Evolutionary conservation across 2,797 vertebrate genomes (phyloP), one percentile per base, ranked within the genome.

Genomic region (Coregonus ussuriensis): DNA sequence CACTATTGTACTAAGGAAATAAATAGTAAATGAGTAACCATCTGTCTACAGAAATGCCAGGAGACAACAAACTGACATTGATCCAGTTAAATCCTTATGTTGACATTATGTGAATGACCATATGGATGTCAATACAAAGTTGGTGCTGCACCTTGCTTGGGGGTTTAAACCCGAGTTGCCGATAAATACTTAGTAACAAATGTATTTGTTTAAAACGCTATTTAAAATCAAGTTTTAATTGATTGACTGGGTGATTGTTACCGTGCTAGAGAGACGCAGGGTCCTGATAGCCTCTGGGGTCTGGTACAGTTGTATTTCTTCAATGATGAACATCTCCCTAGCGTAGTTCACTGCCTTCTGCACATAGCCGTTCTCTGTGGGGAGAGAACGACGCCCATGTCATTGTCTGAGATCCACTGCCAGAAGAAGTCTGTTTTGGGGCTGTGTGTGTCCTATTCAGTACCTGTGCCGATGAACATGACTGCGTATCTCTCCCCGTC

Each of bases 381-480:
- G 33, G 85, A 84, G 85, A 13, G 18, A 71, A 85, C 78, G 69
- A 14, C 21, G 37, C 31, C 7, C 41, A 63, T 13, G 2, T 68
- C 51, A 81, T 52, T 53, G 21, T 35, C 4, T 51, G 3, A 72
- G 68, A 47, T 72, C 18, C 18, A 75, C 31, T n/a, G 33, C 9
- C 25, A 54, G 31, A 67, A 35, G 31, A 15, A 13, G 15, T 37
- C 31, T 16, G 31, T 68, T 33, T 37, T 33, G 29, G 13, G 33
- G 4, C 31, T 4, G 54, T 74, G 56, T 62, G 2, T 37, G 56
- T 63, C 3, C 15, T 41, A 6, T 63, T 14, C 1, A 62, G 6
- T 68, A 94, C 95, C 94, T 62, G 95, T 94, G 89, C 94, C 94
- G 11, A 93, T 88, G 82, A 96, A 96, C 92, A 96, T 92, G 74